Conservation (phyloP, 2,113 vertebrate genomes). For the Aplodontia rufa region DNA sequence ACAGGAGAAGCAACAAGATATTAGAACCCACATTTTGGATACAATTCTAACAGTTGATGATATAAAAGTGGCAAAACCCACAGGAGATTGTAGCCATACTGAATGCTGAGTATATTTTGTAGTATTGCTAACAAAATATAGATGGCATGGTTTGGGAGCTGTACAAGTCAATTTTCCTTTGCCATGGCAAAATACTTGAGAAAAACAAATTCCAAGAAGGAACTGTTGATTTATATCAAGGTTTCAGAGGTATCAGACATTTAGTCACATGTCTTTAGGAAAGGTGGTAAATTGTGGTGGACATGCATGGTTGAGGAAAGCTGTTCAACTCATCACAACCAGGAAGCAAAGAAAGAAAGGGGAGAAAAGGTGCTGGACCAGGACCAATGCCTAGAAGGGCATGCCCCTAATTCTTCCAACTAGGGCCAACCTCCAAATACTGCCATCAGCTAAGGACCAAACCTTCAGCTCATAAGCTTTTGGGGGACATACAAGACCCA, state of each 20-base stretch:
- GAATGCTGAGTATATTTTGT: neutral
- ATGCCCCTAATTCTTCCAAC: neutral
- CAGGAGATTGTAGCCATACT: neutral
- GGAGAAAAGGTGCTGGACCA: no score
- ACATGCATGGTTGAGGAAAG: neutral
- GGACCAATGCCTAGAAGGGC: neutral
- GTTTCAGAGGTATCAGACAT: neutral
- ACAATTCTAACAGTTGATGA: neutral
- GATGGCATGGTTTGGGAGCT: neutral
- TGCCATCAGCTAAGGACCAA: neutral
- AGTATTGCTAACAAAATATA: neutral
- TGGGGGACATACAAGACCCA: neutral
- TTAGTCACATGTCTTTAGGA: neutral
- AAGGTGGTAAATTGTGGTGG: neutral
- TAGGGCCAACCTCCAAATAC: neutral
- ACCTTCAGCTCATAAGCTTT: neutral
- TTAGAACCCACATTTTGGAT: neutral
- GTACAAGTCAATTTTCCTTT: neutral
- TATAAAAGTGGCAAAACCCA: neutral
- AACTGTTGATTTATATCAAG: neutral
- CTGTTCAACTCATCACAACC: neutral
- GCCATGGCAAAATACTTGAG: neutral
- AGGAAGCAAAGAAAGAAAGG: neutral
- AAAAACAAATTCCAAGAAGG: neutral
- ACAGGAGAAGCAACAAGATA: neutral